Evolutionary conservation across 2,797 vertebrate genomes (phyloP).

Genomic region (Rhinophrynus dorsalis): DNA sequence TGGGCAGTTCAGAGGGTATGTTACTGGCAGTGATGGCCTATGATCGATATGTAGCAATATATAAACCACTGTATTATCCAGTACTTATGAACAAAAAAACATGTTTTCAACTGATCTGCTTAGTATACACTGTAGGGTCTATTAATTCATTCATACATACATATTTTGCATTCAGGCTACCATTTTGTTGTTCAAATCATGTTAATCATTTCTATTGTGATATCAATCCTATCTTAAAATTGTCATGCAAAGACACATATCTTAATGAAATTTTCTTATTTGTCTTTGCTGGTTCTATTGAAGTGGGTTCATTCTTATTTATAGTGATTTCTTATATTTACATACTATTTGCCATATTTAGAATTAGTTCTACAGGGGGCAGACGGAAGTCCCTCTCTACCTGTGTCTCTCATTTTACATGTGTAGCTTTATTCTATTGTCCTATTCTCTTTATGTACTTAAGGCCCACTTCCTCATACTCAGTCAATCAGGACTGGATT

Average conservation of each 20-base stretch:
- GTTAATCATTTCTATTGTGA: constrained; percentile 38
- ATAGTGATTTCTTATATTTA: constrained; percentile 27
- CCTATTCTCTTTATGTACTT: constrained; percentile 22
- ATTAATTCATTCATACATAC: too few species aligned
- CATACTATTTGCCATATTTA: constrained; percentile 13
- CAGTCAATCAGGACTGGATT: constrained; percentile 22
- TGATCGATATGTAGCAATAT: too few species aligned
- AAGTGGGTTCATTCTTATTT: constrained; percentile 16
- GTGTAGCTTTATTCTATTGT: constrained; percentile 22
- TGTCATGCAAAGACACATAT: constrained; percentile 30
- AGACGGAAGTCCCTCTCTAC: constrained; percentile 19
- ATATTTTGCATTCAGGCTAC: too few species aligned
- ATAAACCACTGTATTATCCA: too few species aligned
- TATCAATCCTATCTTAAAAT: constrained; percentile 19
- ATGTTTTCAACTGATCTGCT: background rate
- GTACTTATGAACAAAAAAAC: too few species aligned
- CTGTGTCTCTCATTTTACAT: constrained; percentile 31
- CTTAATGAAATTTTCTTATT: constrained; percentile 11
- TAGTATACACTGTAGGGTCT: background rate
- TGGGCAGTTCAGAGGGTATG: too few species aligned
- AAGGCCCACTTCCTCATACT: constrained; percentile 14
- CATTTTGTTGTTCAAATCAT: background rate
- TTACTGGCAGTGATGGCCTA: too few species aligned
- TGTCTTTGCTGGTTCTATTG: constrained; percentile 15
- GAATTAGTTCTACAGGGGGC: background rate